Percentiles rank a stretch among this genome's conserved stretches.
Conservation (phyloP, 2,113 vertebrate species). For the Protomyctophum bolini region DNA sequence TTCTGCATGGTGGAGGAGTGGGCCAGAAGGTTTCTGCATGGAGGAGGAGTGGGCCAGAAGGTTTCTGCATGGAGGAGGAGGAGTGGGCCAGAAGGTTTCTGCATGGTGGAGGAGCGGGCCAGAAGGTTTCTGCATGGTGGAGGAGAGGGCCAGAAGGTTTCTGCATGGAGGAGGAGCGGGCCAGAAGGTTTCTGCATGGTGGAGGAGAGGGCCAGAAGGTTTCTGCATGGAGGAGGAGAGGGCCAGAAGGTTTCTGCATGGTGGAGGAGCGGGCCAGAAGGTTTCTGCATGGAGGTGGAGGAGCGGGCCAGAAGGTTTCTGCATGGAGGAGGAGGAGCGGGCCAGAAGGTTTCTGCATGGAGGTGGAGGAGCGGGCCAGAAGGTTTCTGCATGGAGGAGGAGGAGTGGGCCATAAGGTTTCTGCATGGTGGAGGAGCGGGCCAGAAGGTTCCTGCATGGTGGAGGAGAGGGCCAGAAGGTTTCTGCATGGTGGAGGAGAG, state of each 20-base stretch:
- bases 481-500: constrained; percentile 6
- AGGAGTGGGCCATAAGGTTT: constrained; percentile 26
- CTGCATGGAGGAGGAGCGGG: constrained; percentile 12
- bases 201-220: constrained; percentile 30
- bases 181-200: constrained; percentile 15
- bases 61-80: not conserved
- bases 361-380: constrained; percentile 29
- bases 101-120: constrained; percentile 15
- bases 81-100: constrained; percentile 27
- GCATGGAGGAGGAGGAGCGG: constrained; percentile 7
- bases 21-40: constrained; percentile 20
- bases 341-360: constrained; percentile 20
- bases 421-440: constrained; percentile 12
- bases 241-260: not conserved
- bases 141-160: constrained; percentile 27
- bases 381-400: not conserved
- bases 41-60: constrained; percentile 28
- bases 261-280: constrained; percentile 28
- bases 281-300: not conserved
- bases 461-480: no score
- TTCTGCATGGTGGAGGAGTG: constrained; percentile 5
- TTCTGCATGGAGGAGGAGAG: no score
- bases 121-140: constrained; percentile 10
- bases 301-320: constrained; percentile 27
- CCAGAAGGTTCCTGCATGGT: no score